Evolutionary conservation across 92 coral and sea anemone species (phyloP).

Genomic region (Micromussa lordhowensis): DNA sequence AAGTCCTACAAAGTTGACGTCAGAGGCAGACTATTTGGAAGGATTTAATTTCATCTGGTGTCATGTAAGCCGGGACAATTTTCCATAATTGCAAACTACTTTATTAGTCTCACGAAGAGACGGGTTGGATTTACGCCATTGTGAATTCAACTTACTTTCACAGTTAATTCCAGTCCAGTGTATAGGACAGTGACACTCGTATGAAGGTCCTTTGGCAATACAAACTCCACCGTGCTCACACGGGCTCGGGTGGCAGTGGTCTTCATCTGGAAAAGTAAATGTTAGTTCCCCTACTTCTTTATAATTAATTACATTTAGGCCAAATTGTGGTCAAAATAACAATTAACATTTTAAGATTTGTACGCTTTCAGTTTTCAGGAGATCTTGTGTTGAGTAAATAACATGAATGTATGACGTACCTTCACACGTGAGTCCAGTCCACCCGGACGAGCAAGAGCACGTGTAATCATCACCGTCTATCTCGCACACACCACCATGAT

Average conservation of each 20-base stretch:
- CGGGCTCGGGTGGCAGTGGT: slow-evolving; percentile 90
- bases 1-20: neutral
- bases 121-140: neutral
- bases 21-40: neutral
- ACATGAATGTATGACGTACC: slow-evolving; percentile 50
- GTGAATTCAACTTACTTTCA: slow-evolving; percentile 70
- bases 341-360: too few species aligned
- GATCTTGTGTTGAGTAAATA: neutral
- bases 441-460: slow-evolving; percentile 82
- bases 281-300: too few species aligned
- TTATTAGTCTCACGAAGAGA: too few species aligned
- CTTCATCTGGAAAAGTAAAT: slow-evolving; percentile 74
- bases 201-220: slow-evolving; percentile 70
- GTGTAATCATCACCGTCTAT: slow-evolving; percentile 82
- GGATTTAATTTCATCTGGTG: neutral
- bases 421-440: slow-evolving; percentile 93
- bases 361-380: neutral
- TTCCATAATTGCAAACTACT: neutral
- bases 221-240: slow-evolving; percentile 96
- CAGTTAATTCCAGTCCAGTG: slow-evolving; percentile 92
- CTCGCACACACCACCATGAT: slow-evolving; percentile 88
- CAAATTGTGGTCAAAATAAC: neutral
- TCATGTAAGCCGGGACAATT: neutral
- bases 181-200: slow-evolving; percentile 90
- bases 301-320: too few species aligned